Evolutionary conservation across 35 echinoderm and acorn worm species (phyloP).

Genomic region (Diadema setosum): DNA sequence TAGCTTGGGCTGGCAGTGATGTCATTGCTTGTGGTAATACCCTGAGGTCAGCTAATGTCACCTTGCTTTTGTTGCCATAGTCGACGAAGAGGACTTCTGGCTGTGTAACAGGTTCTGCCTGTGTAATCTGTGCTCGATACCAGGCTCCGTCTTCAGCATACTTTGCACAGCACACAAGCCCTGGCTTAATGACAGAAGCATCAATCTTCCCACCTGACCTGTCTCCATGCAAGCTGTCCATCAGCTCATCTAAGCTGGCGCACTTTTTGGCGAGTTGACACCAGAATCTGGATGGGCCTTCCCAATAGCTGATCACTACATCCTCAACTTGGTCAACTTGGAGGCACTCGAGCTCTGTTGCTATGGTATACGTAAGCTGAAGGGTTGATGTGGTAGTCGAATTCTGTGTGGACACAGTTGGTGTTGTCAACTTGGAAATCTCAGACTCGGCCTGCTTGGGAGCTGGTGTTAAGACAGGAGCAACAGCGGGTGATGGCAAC

Average conservation of each 20-base stretch:
- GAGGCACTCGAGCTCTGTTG: constrained; percentile 9
- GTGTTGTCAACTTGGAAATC: no score
- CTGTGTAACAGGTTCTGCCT: not conserved
- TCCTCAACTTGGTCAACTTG: constrained; percentile 11
- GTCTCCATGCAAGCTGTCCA: not conserved
- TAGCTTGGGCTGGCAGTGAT: constrained; percentile 56
- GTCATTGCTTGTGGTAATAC: not conserved
- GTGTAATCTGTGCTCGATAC: constrained; percentile 74
- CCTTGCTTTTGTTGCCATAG: constrained; percentile 66
- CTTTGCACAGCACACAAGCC: constrained; percentile 72
- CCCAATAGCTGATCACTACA: constrained; percentile 14
- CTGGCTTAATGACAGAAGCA: not conserved
- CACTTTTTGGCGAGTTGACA: constrained; percentile 26
- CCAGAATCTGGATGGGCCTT: constrained; percentile 48
- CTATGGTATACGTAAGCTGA: no score
- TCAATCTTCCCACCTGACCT: not conserved
- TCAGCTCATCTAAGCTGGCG: constrained; percentile 17
- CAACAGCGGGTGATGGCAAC: not conserved
- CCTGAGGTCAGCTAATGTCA: not conserved
- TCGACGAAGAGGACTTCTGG: constrained; percentile 67
- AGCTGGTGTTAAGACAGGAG: not conserved
- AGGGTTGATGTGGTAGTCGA: no score
- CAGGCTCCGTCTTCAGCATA: constrained; percentile 59
- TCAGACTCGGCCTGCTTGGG: no score
- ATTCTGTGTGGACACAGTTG: no score